Evolutionary conservation across 2,113 vertebrate genomes (phyloP).

Genomic region (Nyctibius bracteatus): DNA sequence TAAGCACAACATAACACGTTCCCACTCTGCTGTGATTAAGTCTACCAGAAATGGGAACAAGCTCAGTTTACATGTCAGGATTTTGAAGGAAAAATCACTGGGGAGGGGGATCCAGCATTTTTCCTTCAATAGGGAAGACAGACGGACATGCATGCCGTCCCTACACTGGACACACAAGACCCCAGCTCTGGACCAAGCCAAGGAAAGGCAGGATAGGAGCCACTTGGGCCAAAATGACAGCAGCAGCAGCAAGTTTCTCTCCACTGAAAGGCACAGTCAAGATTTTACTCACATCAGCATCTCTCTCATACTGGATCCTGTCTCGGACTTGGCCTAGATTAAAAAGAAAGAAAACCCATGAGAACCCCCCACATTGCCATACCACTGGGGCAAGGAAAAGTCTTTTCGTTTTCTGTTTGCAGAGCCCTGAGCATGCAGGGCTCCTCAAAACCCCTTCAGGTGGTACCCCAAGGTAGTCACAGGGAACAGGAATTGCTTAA

Average conservation of each 20-base stretch:
- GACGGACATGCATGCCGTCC: neutral
- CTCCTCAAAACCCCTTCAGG: neutral
- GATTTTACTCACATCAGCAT: constrained; percentile 84
- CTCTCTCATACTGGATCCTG: constrained; percentile 72
- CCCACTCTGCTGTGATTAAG: neutral
- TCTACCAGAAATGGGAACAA: neutral
- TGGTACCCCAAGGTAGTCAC: neutral
- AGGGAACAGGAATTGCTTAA: neutral
- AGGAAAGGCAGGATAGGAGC: neutral
- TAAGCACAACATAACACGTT: neutral
- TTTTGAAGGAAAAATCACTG: neutral
- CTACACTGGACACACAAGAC: rapidly evolving
- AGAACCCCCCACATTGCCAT: neutral
- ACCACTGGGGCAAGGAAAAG: neutral
- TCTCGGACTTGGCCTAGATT: constrained; percentile 88
- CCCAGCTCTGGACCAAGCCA: neutral
- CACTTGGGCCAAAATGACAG: neutral
- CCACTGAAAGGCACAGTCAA: neutral
- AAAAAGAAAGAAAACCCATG: constrained; percentile 14
- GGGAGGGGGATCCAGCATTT: neutral
- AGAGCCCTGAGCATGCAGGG: neutral
- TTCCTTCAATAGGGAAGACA: neutral
- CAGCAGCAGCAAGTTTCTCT: neutral
- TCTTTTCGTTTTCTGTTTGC: neutral
- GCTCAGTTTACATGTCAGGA: neutral